Percentiles rank a stretch among this genome's conserved stretches.
Evolutionary conservation across 2,797 vertebrate species (phyloP).

Genomic region (Pangasius larnaudii): DNA sequence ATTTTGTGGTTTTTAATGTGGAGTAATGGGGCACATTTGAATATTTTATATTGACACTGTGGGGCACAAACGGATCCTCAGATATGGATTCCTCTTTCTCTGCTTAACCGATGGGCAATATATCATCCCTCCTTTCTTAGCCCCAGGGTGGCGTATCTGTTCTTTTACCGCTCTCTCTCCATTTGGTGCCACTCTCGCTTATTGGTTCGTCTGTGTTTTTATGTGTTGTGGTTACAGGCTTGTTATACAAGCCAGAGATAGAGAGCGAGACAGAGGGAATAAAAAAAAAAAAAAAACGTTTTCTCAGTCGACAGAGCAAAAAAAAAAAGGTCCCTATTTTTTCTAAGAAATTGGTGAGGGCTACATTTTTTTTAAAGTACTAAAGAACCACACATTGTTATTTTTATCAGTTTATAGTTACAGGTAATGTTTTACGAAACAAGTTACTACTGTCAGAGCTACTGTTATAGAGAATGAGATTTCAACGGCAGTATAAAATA

Average conservation of each 20-base stretch:
- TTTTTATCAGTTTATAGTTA: neutral
- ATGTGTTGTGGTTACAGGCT: slow-evolving; percentile 29
- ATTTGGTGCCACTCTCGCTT: slow-evolving; percentile 73
- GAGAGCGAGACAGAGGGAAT: neutral
- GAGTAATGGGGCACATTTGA: slow-evolving; percentile 86
- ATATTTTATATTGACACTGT: slow-evolving; percentile 86
- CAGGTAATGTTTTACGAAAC: neutral
- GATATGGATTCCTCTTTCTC: slow-evolving; percentile 81
- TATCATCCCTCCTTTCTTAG: slow-evolving; percentile 70
- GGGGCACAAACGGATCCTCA: slow-evolving; percentile 76
- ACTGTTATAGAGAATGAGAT: neutral
- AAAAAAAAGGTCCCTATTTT: too few species aligned
- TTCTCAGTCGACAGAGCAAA: neutral
- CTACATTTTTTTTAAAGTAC: neutral
- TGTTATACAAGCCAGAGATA: slow-evolving; percentile 10
- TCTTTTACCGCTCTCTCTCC: slow-evolving; percentile 75
- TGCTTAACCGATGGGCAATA: slow-evolving; percentile 77
- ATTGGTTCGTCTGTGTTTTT: slow-evolving; percentile 28
- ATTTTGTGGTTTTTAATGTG: slow-evolving; percentile 86
- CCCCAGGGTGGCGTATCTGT: slow-evolving; percentile 67
- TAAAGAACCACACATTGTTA: neutral
- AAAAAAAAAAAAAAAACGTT: neutral
- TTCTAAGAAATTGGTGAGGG: too few species aligned
- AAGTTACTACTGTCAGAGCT: neutral
- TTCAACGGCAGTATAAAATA: neutral